Percentiles rank a stretch among this genome's conserved stretches.
Conservation (phyloP, 2,113 vertebrate genomes). For the Planiliza haematocheilus region DNA sequence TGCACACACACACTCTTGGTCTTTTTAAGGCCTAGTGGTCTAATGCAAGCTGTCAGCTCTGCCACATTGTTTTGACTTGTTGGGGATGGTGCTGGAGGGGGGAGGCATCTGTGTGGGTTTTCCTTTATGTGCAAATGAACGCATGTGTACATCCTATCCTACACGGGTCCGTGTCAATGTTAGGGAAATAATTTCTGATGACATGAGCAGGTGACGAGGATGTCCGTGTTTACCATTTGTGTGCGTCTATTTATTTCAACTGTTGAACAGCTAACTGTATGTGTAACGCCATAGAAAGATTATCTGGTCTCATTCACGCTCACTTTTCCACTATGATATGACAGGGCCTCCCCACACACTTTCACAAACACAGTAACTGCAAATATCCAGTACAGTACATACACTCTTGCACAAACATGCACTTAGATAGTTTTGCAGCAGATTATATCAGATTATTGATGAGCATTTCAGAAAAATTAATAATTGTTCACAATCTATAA, state of each 20-base stretch:
- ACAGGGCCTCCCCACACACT: conserved; percentile 1
- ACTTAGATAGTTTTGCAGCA: conserved; percentile 28
- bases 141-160: conserved; percentile 17
- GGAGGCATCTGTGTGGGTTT: conserved; percentile 19
- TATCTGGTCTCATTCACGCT: conserved; percentile 1
- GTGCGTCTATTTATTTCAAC: neutral
- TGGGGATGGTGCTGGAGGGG: conserved; percentile 60
- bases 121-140: conserved; percentile 27
- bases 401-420: conserved; percentile 32
- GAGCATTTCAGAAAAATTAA: conserved; percentile 39
- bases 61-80: conserved; percentile 78
- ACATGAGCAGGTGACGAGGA: neutral
- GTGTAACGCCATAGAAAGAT: neutral
- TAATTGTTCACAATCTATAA: conserved; percentile 21
- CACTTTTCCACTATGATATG: conserved; percentile 24
- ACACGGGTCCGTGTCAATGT: neutral
- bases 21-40: conserved; percentile 73
- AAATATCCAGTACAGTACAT: neutral
- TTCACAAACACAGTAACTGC: neutral
- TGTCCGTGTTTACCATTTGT: neutral
- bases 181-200: neutral
- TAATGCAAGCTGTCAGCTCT: conserved; percentile 77
- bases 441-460: conserved; percentile 53
- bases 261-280: neutral
- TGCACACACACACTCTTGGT: conserved; percentile 57